Percentiles rank a stretch among this genome's conserved stretches.
Conservation (phyloP, 1,140 invertebrate genomes). For the Euura lappo region DNA sequence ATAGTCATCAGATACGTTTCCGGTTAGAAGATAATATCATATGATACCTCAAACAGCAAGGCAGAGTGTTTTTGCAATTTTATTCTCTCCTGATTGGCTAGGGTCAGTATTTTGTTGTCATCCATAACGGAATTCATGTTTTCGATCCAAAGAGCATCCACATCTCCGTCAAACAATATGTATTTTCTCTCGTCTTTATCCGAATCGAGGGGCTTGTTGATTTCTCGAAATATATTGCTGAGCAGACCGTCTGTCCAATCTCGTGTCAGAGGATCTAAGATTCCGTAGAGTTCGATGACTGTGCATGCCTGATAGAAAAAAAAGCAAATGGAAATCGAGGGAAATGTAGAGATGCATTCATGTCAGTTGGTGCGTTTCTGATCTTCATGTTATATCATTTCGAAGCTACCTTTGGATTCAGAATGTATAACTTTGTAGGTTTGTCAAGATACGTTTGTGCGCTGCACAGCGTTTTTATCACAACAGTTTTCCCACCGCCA, state of each 20-base stretch:
- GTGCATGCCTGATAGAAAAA: constrained; percentile 72
- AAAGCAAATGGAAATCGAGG: constrained; percentile 32
- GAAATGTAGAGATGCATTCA: constrained; percentile 5
- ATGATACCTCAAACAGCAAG: constrained; percentile 82
- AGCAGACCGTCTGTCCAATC: constrained; percentile 93
- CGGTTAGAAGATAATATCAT: not conserved
- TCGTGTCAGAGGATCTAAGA: constrained; percentile 80
- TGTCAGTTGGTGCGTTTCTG: not conserved
- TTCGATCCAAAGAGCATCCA: constrained; percentile 93
- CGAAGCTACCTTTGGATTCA: constrained; percentile 80
- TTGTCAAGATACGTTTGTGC: constrained; percentile 76
- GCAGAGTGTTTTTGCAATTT: constrained; percentile 81
- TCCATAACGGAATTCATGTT: constrained; percentile 98
- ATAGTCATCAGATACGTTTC: not conserved
- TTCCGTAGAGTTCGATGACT: constrained; percentile 89
- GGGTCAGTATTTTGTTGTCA: constrained; percentile 86
- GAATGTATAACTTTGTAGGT: constrained; percentile 75
- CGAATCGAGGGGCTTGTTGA: constrained; percentile 77
- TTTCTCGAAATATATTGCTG: constrained; percentile 89
- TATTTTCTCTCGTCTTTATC: constrained; percentile 76
- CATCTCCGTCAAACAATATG: constrained; percentile 91
- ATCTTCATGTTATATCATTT: not conserved
- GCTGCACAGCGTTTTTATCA: constrained; percentile 80
- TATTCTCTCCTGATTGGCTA: constrained; percentile 91
- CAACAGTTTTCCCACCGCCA: constrained; percentile 87